These are phyloP conservation scores for Hydrotaea diabolus DNA, from an alignment of 2,888 invertebrate genomes.

Conservation along the genomic window DNA sequence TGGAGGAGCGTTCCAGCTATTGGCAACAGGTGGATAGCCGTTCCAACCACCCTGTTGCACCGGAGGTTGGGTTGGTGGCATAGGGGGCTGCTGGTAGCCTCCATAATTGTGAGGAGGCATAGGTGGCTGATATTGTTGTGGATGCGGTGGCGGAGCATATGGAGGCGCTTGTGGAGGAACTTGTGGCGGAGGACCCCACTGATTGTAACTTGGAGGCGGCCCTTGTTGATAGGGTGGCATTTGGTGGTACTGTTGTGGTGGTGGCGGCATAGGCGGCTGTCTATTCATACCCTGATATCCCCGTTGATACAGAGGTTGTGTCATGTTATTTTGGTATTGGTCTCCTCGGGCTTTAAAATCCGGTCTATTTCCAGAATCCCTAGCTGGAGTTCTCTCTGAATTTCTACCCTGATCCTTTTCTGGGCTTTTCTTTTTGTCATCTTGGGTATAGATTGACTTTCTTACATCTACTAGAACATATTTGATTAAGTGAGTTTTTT, in stretches of 20 bases:
- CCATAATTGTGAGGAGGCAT: constrained; percentile 71
- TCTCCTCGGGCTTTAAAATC: constrained; percentile 75
- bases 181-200: constrained; percentile 73
- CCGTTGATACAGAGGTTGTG: constrained; percentile 78
- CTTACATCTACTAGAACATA: constrained; percentile 94
- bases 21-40: constrained; percentile 70
- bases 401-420: not conserved
- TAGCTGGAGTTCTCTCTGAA: constrained; percentile 1
- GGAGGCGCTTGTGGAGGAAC: constrained; percentile 30
- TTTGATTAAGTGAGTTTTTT: constrained; percentile 90
- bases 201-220: constrained; percentile 77
- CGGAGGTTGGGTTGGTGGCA: constrained; percentile 79
- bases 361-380: not conserved
- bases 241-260: constrained; percentile 70
- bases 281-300: constrained; percentile 69
- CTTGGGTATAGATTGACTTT: constrained; percentile 88
- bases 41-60: constrained; percentile 74
- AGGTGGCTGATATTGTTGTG: constrained; percentile 64
- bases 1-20: constrained; percentile 76
- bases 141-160: constrained; percentile 20
- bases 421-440: constrained; percentile 56
- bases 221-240: constrained; percentile 73
- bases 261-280: constrained; percentile 70
- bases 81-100: constrained; percentile 74
- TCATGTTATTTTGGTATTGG: constrained; percentile 47